phyloP scores from a whole-genome alignment of 2,888 invertebrate genomes.

The Priapulus caudatus region DNA sequence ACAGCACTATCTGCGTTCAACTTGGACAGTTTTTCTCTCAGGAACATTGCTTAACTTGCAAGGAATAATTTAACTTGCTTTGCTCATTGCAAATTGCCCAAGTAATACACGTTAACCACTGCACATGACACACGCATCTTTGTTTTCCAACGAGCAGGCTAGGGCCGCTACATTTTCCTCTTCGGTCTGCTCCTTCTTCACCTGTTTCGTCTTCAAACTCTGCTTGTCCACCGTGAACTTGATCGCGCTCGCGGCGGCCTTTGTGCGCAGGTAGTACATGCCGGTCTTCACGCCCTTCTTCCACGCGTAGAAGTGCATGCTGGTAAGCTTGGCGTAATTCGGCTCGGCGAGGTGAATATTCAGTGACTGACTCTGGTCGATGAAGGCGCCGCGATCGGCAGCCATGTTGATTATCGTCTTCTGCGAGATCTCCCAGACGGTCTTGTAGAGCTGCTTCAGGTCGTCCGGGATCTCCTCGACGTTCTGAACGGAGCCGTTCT shows the following conservation, averaged over 20 bases:
- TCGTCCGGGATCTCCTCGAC: conserved; percentile 71
- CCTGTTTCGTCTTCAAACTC: conserved; percentile 42
- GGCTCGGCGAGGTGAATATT: conserved; percentile 95
- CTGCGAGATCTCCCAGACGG: conserved; percentile 94
- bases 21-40: too few species aligned
- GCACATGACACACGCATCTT: conserved; percentile 75
- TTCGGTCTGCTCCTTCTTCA: conserved; percentile 5
- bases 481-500: conserved; percentile 80
- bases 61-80: too few species aligned
- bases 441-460: conserved; percentile 77
- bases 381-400: conserved; percentile 91
- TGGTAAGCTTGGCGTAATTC: conserved; percentile 79
- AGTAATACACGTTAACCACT: conserved; percentile 50
- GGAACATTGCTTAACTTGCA: too few species aligned
- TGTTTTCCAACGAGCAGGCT: conserved; percentile 73
- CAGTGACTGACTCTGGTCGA: conserved; percentile 96
- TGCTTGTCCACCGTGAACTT: conserved; percentile 94
- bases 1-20: too few species aligned
- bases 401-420: conserved; percentile 89
- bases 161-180: conserved; percentile 52
- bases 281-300: conserved; percentile 93
- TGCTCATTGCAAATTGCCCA: too few species aligned
- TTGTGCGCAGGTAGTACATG: conserved; percentile 95
- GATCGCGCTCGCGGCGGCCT: conserved; percentile 88
- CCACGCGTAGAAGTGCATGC: conserved; percentile 98